Evolutionary conservation across 2,888 invertebrate species (phyloP), one percentile per base, ranked within the genome.

Genomic region (Hermaeophaga mercurialis): DNA sequence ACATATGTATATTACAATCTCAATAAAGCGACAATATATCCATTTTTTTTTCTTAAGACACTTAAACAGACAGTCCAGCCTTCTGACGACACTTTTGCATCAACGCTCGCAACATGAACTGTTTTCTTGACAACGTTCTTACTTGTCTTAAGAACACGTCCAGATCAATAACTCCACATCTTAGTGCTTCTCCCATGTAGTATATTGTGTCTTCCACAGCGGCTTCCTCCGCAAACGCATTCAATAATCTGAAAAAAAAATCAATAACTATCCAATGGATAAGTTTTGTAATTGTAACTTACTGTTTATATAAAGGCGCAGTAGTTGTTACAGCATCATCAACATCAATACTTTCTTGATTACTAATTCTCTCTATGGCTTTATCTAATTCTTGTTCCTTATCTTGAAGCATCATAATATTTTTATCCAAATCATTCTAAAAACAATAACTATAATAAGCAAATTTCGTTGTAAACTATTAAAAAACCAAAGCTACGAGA

Each of bases 131-230:
- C 61, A 98, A 80, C 62, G 93, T 90, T 62, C 99, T 88, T 1
- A 99, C 95, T 82, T 96, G 94, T 80, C 96, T 96, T 69, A 99
- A 83, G 80, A 97, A 99, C 50, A 92, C 90, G 74, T 99, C 97
- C 71, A 98, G 80, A 80, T 96, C 96, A 72, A 99, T 93, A 5
- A 94, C 93, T 59, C 91, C 90, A 68, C 91, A 89, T 62, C 96
- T 85, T 58, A 98, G 79, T 7, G 95, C 96, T 80, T 97, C 96
- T 6, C 96, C 96, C 79, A 99, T 87, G 75, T 96, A 96, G 77
- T 98, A 99, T 73, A 99, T 96, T 59, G 96, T 94, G 82, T 99
- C 99, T 81, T 99, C 98, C 48, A 94, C 86, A 11, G 99, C 96
- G 61, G 97, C 95, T 81, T 99, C 99, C 78, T 98, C 96, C 45